Conservation (phyloP, 2,113 vertebrate genomes). For the Amblyornis subalaris region DNA sequence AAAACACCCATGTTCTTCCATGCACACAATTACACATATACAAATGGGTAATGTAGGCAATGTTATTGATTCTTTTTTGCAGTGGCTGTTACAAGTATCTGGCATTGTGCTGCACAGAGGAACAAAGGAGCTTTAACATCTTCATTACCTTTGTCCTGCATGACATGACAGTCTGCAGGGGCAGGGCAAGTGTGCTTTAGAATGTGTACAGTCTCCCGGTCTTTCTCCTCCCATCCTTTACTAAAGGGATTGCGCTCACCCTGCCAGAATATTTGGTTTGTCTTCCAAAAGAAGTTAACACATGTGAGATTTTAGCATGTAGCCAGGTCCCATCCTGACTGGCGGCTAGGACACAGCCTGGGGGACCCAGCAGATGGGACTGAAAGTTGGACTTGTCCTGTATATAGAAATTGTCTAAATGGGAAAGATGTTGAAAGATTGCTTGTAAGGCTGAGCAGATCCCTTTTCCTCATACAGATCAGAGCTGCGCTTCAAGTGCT, state of each 20-base stretch:
- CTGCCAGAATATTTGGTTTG: neutral
- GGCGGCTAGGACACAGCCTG: neutral
- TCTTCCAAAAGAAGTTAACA: neutral
- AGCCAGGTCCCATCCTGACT: neutral
- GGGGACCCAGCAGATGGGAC: neutral
- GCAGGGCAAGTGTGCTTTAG: neutral
- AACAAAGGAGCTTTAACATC: neutral
- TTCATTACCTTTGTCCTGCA: neutral
- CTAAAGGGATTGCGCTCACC: neutral
- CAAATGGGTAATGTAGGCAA: too few relatives aligned
- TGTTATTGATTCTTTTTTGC: neutral
- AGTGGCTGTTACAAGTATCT: neutral
- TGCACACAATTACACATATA: neutral
- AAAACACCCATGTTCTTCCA: neutral
- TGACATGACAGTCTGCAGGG: neutral
- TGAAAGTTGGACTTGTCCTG: neutral
- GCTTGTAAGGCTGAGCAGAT: neutral
- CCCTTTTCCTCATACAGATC: neutral
- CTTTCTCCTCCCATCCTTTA: neutral
- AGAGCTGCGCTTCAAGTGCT: neutral
- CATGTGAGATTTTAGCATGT: neutral
- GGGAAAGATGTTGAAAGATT: neutral
- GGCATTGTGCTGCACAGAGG: neutral
- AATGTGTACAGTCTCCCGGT: neutral
- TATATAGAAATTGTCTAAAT: neutral